A percentile compares a stretch with the other conserved stretches of the same genome.
Conservation (phyloP, 2,888 invertebrate genomes). For the Mesorhabditis belari region DNA sequence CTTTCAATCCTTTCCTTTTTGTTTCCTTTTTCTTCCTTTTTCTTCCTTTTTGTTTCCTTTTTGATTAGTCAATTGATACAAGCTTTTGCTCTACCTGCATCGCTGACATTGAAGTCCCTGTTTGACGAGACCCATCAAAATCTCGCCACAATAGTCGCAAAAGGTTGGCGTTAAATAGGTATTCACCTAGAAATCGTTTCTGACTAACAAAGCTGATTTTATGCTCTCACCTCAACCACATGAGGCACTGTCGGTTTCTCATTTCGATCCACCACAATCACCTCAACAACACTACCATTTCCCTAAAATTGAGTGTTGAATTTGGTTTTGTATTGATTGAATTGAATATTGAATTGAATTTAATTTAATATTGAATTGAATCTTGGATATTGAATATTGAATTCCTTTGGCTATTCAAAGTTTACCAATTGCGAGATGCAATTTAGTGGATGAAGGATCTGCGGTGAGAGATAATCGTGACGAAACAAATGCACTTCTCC, state of each 20-base stretch:
- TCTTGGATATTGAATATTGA: conserved; percentile 31
- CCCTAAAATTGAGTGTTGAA: conserved; percentile 20
- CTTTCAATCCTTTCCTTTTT: too few relatives aligned
- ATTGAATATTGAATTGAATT: background rate
- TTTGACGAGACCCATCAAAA: conserved; percentile 49
- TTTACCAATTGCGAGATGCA: conserved; percentile 36
- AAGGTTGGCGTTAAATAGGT: conserved; percentile 51
- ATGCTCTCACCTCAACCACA: conserved; percentile 25
- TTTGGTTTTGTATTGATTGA: background rate
- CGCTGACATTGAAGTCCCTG: conserved; percentile 50
- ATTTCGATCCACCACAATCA: conserved; percentile 33
- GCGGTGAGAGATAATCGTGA: conserved; percentile 50
- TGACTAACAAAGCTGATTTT: background rate
- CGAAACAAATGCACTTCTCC: conserved; percentile 46
- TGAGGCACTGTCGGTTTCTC: conserved; percentile 45
- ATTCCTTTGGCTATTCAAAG: conserved; percentile 16
- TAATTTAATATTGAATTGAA: background rate
- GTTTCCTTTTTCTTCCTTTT: too few relatives aligned
- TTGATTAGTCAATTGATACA: background rate
- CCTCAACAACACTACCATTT: conserved; percentile 47
- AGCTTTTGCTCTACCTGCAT: conserved; percentile 33
- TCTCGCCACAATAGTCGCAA: conserved; percentile 53
- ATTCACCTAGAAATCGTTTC: conserved; percentile 10
- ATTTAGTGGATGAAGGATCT: conserved; percentile 43
- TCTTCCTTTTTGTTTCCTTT: too few relatives aligned